Evolutionary conservation across 2,113 vertebrate genomes (phyloP).

Genomic region (Oryzias melastigma): DNA sequence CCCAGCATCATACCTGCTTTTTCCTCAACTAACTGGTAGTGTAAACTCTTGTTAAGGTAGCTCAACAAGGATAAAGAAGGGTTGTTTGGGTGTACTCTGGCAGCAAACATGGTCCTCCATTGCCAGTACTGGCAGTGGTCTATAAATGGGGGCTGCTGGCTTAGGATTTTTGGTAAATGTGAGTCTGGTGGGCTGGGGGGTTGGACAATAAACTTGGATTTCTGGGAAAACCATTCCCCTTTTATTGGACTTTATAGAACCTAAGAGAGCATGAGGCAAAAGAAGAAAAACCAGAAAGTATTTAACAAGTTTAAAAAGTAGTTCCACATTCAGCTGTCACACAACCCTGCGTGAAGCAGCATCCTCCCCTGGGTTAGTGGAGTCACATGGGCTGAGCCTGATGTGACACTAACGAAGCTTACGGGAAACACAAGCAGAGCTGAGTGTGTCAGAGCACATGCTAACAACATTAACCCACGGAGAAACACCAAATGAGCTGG

Average conservation of each 20-base stretch:
- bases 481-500: conserved; percentile 34
- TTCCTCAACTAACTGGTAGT: neutral
- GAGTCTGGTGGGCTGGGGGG: conserved; percentile 63
- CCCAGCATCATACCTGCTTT: conserved; percentile 31
- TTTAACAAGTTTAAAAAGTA: conserved; percentile 74
- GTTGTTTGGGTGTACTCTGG: conserved; percentile 63
- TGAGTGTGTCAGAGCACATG: conserved; percentile 45
- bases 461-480: conserved; percentile 56
- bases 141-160: conserved; percentile 44
- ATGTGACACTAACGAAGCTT: conserved; percentile 57
- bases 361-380: conserved; percentile 51
- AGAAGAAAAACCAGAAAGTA: conserved; percentile 65
- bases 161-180: conserved; percentile 67
- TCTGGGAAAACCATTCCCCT: conserved; percentile 77
- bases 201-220: conserved; percentile 72
- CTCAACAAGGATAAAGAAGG: conserved; percentile 53
- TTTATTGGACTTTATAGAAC: conserved; percentile 72
- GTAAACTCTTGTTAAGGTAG: conserved; percentile 53
- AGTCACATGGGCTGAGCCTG: conserved; percentile 48
- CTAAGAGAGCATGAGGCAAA: conserved; percentile 60
- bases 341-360: conserved; percentile 57
- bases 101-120: conserved; percentile 41
- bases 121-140: conserved; percentile 36
- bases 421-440: conserved; percentile 57
- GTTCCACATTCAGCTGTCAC: conserved; percentile 76